Evolutionary conservation across 2,888 invertebrate species (phyloP).

Genomic region (Smittia aterrima): DNA sequence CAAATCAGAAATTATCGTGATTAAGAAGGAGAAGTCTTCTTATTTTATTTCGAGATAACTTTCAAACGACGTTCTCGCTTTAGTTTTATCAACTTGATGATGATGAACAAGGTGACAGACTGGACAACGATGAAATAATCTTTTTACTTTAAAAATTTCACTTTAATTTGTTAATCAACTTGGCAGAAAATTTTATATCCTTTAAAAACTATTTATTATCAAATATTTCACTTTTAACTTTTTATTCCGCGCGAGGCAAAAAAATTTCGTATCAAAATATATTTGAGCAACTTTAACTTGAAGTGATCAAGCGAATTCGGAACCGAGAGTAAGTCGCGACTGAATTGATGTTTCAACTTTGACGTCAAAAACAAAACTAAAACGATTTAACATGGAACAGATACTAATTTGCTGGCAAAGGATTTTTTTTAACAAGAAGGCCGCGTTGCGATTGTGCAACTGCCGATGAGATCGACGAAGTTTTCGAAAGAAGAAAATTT

Average conservation of each 20-base stretch:
- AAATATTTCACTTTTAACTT: neutral
- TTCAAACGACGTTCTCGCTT: neutral
- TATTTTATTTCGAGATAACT: neutral
- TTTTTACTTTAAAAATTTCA: neutral
- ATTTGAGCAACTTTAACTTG: neutral
- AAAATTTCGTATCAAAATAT: conserved; percentile 11
- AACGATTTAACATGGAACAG: conserved; percentile 31
- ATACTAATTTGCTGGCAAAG: conserved; percentile 33
- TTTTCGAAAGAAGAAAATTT: conserved; percentile 16
- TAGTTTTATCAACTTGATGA: neutral
- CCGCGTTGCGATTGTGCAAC: conserved; percentile 40
- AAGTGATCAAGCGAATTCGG: neutral
- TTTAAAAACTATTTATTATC: neutral
- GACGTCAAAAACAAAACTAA: conserved; percentile 39
- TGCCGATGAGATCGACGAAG: conserved; percentile 31
- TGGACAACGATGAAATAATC: neutral
- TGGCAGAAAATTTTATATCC: neutral
- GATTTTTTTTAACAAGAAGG: conserved; percentile 25
- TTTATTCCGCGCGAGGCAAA: neutral
- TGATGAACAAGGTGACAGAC: neutral
- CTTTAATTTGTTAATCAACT: neutral
- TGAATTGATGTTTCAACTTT: conserved; percentile 34
- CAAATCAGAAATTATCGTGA: neutral
- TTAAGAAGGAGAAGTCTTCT: neutral
- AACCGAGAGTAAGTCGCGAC: neutral